Evolutionary conservation across 2,888 invertebrate genomes (phyloP), one percentile per base, ranked within the genome.

Genomic region (Cerastoderma edule): DNA sequence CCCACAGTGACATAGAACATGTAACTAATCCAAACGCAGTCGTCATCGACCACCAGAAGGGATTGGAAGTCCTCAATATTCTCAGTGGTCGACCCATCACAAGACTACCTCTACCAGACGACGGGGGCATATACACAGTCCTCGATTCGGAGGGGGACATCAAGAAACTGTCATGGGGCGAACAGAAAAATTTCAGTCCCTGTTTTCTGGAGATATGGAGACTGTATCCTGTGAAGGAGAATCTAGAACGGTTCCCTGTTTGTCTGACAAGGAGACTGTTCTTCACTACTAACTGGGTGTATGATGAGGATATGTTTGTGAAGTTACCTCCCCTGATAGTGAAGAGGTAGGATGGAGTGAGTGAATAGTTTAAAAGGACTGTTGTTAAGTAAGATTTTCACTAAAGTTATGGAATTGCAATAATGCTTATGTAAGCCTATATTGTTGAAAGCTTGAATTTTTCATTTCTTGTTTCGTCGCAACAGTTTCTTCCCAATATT

Each of bases 1-100:
- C 91, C 6, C 90, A 90, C 77, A 89, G 86, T 70, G 82, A 83
- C 33, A 81, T 84, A 53, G 90, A 91, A 72, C 90, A 91, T 75
- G 81, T 90, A 0, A 65, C 76, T 16, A 88, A 90, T 68, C 89
- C 91, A 19, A 90, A 90, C 39, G 88, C 87, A 16, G 77, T 91
- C 8, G 86, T 91, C 28, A 86, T 89, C 10, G 87, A 88, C 64
- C 87, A 88, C 54, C 87, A 90, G 22, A 85, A 85, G 53, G 90
- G 91, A 0, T 64, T 91, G 6, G 89, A 91, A 76, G 89, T 90
- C 6, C 74, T 91, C 48, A 89, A 86, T 50, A 76, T 91, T 16
- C 75, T 88, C 46, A 88, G 86, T 4, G 91, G 90, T 44, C 88
- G 85, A 64, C 91, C 91, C 2, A 79, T 90, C 66, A 89, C 90